Evolutionary conservation across 2,797 vertebrate species (phyloP), one percentile per base, ranked within the genome.

Genomic region (Scleropages formosus): DNA sequence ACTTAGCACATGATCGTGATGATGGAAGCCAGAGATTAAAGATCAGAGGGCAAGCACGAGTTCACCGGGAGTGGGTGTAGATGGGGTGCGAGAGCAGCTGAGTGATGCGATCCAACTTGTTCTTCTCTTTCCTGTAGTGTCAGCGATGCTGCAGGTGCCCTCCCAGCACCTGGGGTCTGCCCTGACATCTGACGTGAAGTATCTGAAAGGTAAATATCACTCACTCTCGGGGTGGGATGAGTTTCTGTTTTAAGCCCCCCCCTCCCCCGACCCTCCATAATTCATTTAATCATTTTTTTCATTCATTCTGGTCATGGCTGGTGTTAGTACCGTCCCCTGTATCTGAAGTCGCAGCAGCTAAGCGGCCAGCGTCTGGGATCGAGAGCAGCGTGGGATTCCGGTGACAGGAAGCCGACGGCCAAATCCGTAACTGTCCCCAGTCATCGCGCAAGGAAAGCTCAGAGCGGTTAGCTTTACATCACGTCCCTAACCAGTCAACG

Each of bases 141-240:
- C 95, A 77, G 92, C 88, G 61, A 91, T 97, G 93, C 82, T 98
- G 78, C 95, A 98, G 84, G 93, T 98, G 77, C 92, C 89, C 49
- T 72, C 92, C 20, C 94, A 92, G 59, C 97, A 98, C 62, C 78
- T 98, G 69, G 91, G 92, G 75, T 90, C 94, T 3, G 95, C 96
- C 76, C 90, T 98, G 83, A 98, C 96, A 69, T 94, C 94, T 20
- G 95, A 98, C 26, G 83, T 97, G 80, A 96, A 96, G 63, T 96
- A 95, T 87, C 93, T 96, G 76, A 97, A 96, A 96, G 97, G 97
- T 98, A 92, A 81, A 69, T 18, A 8, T 6, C 31, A 2, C 31
- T 39, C 2, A 31, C 31, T 39, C 31, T 39, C 31, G 2, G 6
- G 31, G 31, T 39, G 31, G 31, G 6, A 2, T 39, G 31, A 39